Evolutionary conservation across 2,888 invertebrate species (phyloP).

Genomic region (Agriopis aurantiaria): DNA sequence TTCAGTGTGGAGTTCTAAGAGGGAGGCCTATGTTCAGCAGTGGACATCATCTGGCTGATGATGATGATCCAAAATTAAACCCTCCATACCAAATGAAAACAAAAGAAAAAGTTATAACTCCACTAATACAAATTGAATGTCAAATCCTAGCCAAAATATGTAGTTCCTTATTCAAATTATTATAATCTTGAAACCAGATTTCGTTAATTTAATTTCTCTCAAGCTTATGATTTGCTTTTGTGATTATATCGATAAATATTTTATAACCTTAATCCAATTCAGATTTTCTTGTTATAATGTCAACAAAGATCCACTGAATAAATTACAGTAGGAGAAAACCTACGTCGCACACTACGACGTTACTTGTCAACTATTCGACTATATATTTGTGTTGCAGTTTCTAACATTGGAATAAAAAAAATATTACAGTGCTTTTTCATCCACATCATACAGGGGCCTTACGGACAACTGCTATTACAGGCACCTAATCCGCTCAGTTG

Average conservation of each 20-base stretch:
- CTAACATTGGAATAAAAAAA: no score
- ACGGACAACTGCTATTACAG: no score
- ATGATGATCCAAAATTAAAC: no score
- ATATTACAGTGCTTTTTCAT: no score
- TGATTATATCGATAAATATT: slow-evolving; percentile 1
- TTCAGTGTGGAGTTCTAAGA: no score
- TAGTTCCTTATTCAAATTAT: neutral
- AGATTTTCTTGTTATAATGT: slow-evolving; percentile 32
- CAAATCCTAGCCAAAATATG: neutral
- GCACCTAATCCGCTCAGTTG: no score
- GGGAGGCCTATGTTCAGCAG: no score
- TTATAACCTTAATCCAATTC: slow-evolving; percentile 12
- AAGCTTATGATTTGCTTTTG: slow-evolving; percentile 11
- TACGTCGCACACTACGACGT: neutral
- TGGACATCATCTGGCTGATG: no score
- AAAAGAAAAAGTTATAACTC: no score
- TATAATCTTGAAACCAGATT: slow-evolving; percentile 5
- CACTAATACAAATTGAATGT: neutral
- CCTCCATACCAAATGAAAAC: no score
- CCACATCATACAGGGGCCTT: no score
- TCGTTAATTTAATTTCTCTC: slow-evolving; percentile 3
- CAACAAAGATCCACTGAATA: neutral
- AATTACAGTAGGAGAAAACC: neutral
- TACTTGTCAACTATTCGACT: neutral
- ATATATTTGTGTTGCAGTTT: no score